Percentiles rank a stretch among this genome's conserved stretches.
These are phyloP conservation scores for Chrysochloris asiatica DNA, from an alignment of 2,113 vertebrate species.

Conservation along the genomic window DNA sequence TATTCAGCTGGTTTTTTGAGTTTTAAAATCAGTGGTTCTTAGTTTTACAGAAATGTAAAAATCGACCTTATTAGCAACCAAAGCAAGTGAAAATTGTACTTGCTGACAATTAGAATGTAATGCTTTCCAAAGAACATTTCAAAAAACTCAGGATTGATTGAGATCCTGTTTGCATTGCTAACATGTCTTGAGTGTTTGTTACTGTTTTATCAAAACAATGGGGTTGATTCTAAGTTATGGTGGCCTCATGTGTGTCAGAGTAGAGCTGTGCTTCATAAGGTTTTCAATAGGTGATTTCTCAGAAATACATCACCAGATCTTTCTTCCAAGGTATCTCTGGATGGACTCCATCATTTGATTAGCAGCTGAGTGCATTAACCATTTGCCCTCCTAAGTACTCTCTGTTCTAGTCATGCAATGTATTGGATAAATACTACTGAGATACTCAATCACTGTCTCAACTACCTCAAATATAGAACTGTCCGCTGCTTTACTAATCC, in stretches of 20 bases:
- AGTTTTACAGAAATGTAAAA: neutral
- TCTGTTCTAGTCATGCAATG: neutral
- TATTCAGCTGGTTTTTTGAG: neutral
- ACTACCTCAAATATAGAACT: neutral
- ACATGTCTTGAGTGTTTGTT: neutral
- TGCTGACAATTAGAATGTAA: neutral
- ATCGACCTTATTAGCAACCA: neutral
- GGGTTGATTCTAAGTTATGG: neutral
- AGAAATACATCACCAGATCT: neutral
- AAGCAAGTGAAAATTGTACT: neutral
- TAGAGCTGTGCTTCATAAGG: neutral
- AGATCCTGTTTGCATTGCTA: neutral
- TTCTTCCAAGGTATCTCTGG: neutral
- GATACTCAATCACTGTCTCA: neutral
- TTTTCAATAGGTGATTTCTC: neutral
- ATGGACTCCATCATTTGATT: neutral
- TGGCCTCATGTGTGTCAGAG: neutral
- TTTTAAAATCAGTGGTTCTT: slow-evolving; percentile 5
- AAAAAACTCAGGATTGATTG: neutral
- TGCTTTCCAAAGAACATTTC: neutral
- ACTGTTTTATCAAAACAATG: neutral
- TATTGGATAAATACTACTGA: neutral
- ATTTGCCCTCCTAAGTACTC: neutral
- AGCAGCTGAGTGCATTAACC: neutral
- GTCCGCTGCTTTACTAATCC: neutral